A percentile compares a stretch with the other conserved stretches of the same genome.
phyloP scores from a whole-genome alignment of 1,140 invertebrate species.

The Lepidostoma basale region DNA sequence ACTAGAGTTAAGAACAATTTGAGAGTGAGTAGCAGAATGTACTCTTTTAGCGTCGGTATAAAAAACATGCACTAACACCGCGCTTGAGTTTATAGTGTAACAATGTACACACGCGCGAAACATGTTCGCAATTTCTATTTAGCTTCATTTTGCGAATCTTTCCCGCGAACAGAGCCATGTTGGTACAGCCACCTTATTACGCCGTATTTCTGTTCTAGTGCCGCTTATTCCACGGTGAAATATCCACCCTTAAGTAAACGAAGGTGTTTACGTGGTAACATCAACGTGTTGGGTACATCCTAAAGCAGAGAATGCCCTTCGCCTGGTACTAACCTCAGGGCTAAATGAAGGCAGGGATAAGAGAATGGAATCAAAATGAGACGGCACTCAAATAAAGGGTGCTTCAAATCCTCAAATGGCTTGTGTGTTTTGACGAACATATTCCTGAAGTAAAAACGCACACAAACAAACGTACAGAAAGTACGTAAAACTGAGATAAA shows the following conservation, averaged over 20 bases:
- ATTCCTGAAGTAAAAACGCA: too few relatives aligned
- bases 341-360: conserved; percentile 17
- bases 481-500: too few relatives aligned
- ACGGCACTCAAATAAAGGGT: conserved; percentile 7
- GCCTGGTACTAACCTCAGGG: conserved; percentile 18
- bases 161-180: not conserved
- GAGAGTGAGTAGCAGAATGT: too few relatives aligned
- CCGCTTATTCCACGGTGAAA: conserved; percentile 16
- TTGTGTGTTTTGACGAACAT: too few relatives aligned
- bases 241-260: conserved; percentile 31
- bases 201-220: conserved; percentile 10
- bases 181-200: conserved; percentile 22
- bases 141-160: conserved; percentile 25
- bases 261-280: conserved; percentile 33
- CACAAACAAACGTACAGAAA: too few relatives aligned
- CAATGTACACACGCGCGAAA: not conserved
- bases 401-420: too few relatives aligned
- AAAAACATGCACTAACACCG: too few relatives aligned
- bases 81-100: too few relatives aligned
- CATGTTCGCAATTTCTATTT: conserved; percentile 10
- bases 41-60: too few relatives aligned
- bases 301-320: conserved; percentile 1
- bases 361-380: conserved; percentile 10
- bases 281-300: conserved; percentile 27
- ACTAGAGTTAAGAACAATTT: too few relatives aligned